phyloP scores from a whole-genome alignment of 2,888 invertebrate species.

The Dasysyrphus albostriatus region DNA sequence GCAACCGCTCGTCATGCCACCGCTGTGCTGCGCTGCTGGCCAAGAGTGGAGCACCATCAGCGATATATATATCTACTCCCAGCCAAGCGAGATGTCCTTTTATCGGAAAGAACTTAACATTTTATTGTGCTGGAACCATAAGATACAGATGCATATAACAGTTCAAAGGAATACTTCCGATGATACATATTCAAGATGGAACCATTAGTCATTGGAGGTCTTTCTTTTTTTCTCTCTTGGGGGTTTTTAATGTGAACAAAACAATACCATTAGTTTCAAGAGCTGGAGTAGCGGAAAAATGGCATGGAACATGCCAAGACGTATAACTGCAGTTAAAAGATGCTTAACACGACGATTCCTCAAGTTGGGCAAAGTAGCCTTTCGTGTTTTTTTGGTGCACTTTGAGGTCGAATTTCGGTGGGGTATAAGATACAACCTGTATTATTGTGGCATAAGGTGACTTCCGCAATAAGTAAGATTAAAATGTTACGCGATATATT shows the following conservation, averaged over 20 bases:
- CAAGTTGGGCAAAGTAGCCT: conserved; percentile 72
- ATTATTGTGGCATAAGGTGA: conserved; percentile 34
- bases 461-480: conserved; percentile 73
- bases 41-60: not conserved
- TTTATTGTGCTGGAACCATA: conserved; percentile 50
- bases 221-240: conserved; percentile 2
- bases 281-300: conserved; percentile 57
- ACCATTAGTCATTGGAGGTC: conserved; percentile 73
- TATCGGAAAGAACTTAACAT: conserved; percentile 64
- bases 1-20: conserved; percentile 19
- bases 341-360: conserved; percentile 68
- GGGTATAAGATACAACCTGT: conserved; percentile 23
- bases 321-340: conserved; percentile 48
- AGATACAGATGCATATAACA: conserved; percentile 55
- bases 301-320: conserved; percentile 57
- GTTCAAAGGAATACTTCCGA: conserved; percentile 75
- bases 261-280: conserved; percentile 70
- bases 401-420: conserved; percentile 40
- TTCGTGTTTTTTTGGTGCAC: conserved; percentile 57
- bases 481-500: conserved; percentile 66
- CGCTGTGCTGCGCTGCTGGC: not conserved
- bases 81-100: conserved; percentile 53
- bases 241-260: conserved; percentile 66
- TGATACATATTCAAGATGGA: conserved; percentile 74
- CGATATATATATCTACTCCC: not conserved